Evolutionary conservation across 2,797 vertebrate genomes (phyloP).

Genomic region (Eupleurogrammus muticus): DNA sequence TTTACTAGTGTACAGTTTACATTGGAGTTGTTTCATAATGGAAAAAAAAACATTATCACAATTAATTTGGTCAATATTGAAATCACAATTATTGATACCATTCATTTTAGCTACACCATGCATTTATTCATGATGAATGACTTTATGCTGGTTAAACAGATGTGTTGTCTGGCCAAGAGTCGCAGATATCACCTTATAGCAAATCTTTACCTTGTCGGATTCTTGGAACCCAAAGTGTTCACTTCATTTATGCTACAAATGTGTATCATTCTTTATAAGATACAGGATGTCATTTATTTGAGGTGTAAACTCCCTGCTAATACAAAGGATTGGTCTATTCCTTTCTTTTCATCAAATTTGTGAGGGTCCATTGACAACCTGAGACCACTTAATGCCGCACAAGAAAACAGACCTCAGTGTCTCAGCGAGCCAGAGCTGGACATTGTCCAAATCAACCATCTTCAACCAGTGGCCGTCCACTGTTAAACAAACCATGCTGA

Average conservation of each 20-base stretch:
- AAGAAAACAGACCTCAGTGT: slow-evolving; percentile 17
- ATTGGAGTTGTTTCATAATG: too few species aligned
- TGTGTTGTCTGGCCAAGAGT: not conserved
- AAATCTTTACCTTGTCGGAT: too few species aligned
- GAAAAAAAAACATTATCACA: too few species aligned
- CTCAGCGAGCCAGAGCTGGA: slow-evolving; percentile 34
- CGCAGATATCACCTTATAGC: too few species aligned
- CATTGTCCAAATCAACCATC: slow-evolving; percentile 40
- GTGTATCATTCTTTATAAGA: slow-evolving; percentile 1
- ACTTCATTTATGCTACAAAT: not conserved
- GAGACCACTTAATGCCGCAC: slow-evolving; percentile 6
- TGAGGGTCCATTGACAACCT: not conserved
- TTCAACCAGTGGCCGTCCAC: slow-evolving; percentile 8
- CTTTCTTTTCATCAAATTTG: too few species aligned
- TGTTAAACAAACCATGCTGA: slow-evolving; percentile 41
- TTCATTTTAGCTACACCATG: too few species aligned
- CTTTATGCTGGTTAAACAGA: not conserved
- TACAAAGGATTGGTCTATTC: too few species aligned
- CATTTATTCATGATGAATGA: too few species aligned
- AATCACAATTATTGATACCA: too few species aligned
- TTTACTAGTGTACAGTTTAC: not conserved
- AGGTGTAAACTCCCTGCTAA: not conserved
- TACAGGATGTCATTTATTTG: not conserved
- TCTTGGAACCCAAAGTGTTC: too few species aligned
- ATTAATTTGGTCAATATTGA: too few species aligned